Evolutionary conservation across 2,888 invertebrate genomes (phyloP), one percentile per base, ranked within the genome.

Genomic region (Drosophila macrothrix): DNA sequence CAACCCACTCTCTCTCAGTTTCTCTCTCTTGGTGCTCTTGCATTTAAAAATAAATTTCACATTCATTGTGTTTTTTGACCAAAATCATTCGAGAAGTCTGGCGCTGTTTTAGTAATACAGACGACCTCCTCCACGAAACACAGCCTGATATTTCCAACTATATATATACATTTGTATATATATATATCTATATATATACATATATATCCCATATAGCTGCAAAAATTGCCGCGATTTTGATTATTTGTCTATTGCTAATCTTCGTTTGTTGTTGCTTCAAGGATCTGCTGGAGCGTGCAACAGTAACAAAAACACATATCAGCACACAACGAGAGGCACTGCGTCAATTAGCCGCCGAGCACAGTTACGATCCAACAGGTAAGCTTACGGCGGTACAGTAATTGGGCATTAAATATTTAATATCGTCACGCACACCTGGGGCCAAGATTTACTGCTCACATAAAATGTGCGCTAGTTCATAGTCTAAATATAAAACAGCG

Each of bases 271-370:
- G 74, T 71, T 80, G 75, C 75, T 77, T 83, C 14, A 92, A 93
- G 93, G 92, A 92, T 78, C 85, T 92, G 71, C 80, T 92, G 60
- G 85, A 87, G 33, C 83, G 83, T 31, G 81, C 84, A 56, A 72
- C 70, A 58, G 35, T 56, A 61, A 46, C 75, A 22, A 69, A 76
- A 46, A 25, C 78, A 61, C 54, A 59, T 39, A 60, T 83, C 50
- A 79, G 67, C 61, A 72, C 63, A 67, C 79, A 81, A 49, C 82
- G 80, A 1, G 82, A 83, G 67, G 61, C 72, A 52, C 73, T 80
- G 58, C 88, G 76, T 72, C 82, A 82, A 73, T 62, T 87, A 73
- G 71, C 83, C 25, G 80, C 80, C 25, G 88, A 85, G 25, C 76
- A 85, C 5, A 84, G 71, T 52, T 86, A 71, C 82, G 86, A 86